phyloP scores from a whole-genome alignment of 2,888 invertebrate species.

The Folsomia manolachei region DNA sequence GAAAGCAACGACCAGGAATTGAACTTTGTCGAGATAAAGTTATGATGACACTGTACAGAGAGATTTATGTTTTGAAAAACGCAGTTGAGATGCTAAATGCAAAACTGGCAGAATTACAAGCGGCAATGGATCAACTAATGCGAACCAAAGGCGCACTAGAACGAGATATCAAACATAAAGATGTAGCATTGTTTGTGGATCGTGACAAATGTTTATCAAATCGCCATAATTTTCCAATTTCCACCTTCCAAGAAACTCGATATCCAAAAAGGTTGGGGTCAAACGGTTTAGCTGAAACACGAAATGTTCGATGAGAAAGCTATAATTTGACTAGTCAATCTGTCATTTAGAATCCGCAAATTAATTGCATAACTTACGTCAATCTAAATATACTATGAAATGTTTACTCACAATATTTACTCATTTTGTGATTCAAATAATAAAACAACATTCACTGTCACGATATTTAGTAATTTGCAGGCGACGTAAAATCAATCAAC shows the following conservation, averaged over 20 bases:
- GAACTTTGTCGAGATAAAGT: constrained; percentile 49
- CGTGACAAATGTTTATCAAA: constrained; percentile 45
- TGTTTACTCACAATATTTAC: too few relatives aligned
- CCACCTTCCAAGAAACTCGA: constrained; percentile 41
- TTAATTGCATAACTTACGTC: too few relatives aligned
- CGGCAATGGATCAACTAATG: constrained; percentile 43
- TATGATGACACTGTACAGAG: constrained; percentile 41
- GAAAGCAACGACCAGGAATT: constrained; percentile 47
- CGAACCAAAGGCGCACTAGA: constrained; percentile 45
- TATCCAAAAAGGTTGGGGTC: constrained; percentile 15
- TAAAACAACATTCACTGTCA: too few relatives aligned
- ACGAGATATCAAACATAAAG: constrained; percentile 45
- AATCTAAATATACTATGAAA: too few relatives aligned
- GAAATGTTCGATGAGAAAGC: too few relatives aligned
- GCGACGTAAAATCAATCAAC: too few relatives aligned
- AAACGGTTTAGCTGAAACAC: too few relatives aligned
- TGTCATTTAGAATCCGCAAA: too few relatives aligned
- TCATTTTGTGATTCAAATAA: too few relatives aligned
- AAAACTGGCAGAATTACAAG: constrained; percentile 41
- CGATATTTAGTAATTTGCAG: too few relatives aligned
- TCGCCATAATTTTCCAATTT: constrained; percentile 43
- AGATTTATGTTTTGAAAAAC: constrained; percentile 43
- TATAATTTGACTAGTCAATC: too few relatives aligned
- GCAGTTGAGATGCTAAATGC: constrained; percentile 38
- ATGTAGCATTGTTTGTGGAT: constrained; percentile 45